Conservation (phyloP, 2,113 vertebrate genomes). For the Lagopus leucura region DNA sequence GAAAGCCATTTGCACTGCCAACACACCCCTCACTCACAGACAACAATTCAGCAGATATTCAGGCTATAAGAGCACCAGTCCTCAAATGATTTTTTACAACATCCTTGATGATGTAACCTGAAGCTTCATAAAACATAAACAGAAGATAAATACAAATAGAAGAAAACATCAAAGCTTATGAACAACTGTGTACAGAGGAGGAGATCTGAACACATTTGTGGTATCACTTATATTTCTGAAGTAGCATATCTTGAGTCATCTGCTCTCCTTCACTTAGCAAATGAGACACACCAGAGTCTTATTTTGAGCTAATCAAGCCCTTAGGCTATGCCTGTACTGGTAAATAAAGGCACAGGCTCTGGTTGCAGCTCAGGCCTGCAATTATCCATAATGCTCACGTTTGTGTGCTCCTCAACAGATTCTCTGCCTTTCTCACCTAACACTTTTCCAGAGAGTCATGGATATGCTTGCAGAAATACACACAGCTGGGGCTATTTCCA, state of each 20-base stretch:
- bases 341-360: not conserved
- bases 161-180: not conserved
- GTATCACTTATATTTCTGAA: not conserved
- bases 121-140: not conserved
- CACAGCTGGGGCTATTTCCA: not conserved
- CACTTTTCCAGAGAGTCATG: rapidly evolving
- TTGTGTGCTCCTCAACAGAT: not conserved
- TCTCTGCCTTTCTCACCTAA: not conserved
- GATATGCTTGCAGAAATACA: not conserved
- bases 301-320: constrained; percentile 21
- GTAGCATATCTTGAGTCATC: not conserved
- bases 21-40: not conserved
- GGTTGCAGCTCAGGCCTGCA: not conserved
- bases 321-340: constrained; percentile 20
- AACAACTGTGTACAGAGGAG: not conserved
- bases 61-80: not conserved
- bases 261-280: constrained; percentile 29
- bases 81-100: not conserved
- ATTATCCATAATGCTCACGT: not conserved
- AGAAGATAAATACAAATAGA: not conserved
- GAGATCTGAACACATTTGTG: not conserved
- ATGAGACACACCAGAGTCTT: not conserved
- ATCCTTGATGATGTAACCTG: not conserved
- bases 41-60: not conserved
- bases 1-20: not conserved